These are phyloP conservation scores for Chaenocephalus aceratus DNA, from an alignment of 2,113 vertebrate species.

Conservation along the genomic window DNA sequence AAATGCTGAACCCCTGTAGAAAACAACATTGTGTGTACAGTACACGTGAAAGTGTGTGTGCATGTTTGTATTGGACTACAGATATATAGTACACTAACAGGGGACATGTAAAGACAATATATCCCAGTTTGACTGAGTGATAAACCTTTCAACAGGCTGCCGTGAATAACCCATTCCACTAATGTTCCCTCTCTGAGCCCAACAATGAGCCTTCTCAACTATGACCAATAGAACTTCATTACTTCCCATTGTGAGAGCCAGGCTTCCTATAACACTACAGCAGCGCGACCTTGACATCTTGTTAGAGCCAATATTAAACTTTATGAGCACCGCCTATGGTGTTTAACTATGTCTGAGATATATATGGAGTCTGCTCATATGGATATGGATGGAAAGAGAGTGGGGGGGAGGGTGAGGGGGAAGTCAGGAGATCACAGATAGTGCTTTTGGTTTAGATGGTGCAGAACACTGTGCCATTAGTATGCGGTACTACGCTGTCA, in stretches of 20 bases:
- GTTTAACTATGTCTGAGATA: slow-evolving; percentile 70
- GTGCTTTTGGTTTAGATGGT: slow-evolving; percentile 21
- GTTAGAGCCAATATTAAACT: slow-evolving; percentile 77
- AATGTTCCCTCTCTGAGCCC: slow-evolving; percentile 55
- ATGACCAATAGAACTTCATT: slow-evolving; percentile 75
- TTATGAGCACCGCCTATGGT: slow-evolving; percentile 67
- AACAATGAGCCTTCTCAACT: slow-evolving; percentile 68
- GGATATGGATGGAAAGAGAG: slow-evolving; percentile 36
- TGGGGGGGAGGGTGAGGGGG: background rate
- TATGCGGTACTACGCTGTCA: slow-evolving; percentile 20
- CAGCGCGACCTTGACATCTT: slow-evolving; percentile 80
- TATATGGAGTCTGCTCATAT: slow-evolving; percentile 66
- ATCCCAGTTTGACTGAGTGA: slow-evolving; percentile 66
- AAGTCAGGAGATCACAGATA: slow-evolving; percentile 40
- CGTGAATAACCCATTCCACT: slow-evolving; percentile 76
- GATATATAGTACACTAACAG: slow-evolving; percentile 43
- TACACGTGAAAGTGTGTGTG: slow-evolving; percentile 3
- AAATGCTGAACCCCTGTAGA: slow-evolving; percentile 6
- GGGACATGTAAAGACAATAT: slow-evolving; percentile 55
- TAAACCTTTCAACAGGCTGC: slow-evolving; percentile 75
- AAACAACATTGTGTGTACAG: slow-evolving; percentile 25
- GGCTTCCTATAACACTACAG: slow-evolving; percentile 68
- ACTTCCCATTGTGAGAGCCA: slow-evolving; percentile 62
- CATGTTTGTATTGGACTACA: slow-evolving; percentile 6
- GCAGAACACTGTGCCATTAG: slow-evolving; percentile 19